Base-by-base conservation (phyloP, 2,797 vertebrate species). In the Lindbergichthys nudifrons region DNA sequence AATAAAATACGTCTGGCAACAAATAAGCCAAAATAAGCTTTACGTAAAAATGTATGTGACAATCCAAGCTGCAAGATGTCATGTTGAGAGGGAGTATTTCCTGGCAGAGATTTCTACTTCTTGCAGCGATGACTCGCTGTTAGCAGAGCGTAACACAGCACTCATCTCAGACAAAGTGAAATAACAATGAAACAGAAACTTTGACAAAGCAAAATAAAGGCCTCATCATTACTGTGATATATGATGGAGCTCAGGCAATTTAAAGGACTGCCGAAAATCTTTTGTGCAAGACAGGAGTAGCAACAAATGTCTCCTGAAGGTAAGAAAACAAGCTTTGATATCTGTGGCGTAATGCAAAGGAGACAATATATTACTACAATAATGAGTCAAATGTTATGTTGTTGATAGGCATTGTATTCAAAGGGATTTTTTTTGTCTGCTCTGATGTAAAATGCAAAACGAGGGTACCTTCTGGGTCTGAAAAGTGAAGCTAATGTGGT, bases 181-280 rank as follows among this genome's bases (percentile, higher is more conserved):
- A 53, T 43, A 69, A 61, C 21, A 2, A 79, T 65, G 54, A 63
- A 75, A 65, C 47, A 19, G 45, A 51, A 41, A 52, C 8, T 57
- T 59, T 69, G 63, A 69, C 60, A 71, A 69, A 68, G 51, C 18
- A 21, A 77, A 79, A 81, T 39, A 74, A 75, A 75, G 69, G 14
- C 19, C 16, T 51, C 2, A 10, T 75, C 63, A 50, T 63, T 56
- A 32, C 3, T 60, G 32, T 58, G 69, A 79, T 69, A 56, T 32
- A 80, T 84, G 12, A 45, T 36, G 19, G 16, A 30, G 41, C 18
- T n/a, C 12, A 45, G 64, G 42, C 43, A 53, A 59, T 56, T 72
- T 70, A 45, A 51, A 70, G 46, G 14, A 56, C n/a, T 53, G 58
- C 52, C 58, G 71, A 64, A 47, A 79, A 68, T 52, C 16, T 56